A percentile compares a stretch with the other conserved stretches of the same genome.
Evolutionary conservation across 2,888 invertebrate species (phyloP).

Genomic region (Hoplodrina blanda): DNA sequence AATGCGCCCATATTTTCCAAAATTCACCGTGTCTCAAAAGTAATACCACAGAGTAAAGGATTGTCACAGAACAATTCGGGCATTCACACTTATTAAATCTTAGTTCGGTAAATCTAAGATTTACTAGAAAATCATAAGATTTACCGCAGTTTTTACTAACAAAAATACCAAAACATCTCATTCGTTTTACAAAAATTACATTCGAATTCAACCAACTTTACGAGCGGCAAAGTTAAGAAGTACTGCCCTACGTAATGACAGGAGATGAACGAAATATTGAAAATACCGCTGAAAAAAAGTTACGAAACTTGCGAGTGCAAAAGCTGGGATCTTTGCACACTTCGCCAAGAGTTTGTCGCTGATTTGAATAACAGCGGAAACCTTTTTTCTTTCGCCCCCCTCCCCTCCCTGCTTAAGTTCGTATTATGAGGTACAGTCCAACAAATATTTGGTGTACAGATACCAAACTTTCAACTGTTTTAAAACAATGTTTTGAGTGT

Average conservation of each 20-base stretch:
- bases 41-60: no score
- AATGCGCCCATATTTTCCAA: no score
- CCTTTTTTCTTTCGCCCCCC: conserved; percentile 77
- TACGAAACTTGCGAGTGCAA: conserved; percentile 73
- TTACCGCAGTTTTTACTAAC: neutral
- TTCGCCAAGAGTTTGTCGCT: conserved; percentile 79
- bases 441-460: neutral
- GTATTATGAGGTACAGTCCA: conserved; percentile 52
- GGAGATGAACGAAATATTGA: conserved; percentile 63
- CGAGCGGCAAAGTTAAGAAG: conserved; percentile 44
- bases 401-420: conserved; percentile 43
- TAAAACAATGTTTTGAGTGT: no score
- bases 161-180: conserved; percentile 10
- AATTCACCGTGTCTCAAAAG: no score
- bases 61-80: no score
- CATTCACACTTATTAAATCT: no score
- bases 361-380: conserved; percentile 87
- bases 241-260: conserved; percentile 44
- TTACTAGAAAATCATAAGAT: no score
- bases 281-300: conserved; percentile 71
- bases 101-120: no score
- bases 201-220: conserved; percentile 18
- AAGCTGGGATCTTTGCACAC: conserved; percentile 74
- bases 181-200: conserved; percentile 9
- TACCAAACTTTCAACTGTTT: neutral